phyloP scores from a whole-genome alignment of 2,888 invertebrate species.

The Drosophila mimetica region DNA sequence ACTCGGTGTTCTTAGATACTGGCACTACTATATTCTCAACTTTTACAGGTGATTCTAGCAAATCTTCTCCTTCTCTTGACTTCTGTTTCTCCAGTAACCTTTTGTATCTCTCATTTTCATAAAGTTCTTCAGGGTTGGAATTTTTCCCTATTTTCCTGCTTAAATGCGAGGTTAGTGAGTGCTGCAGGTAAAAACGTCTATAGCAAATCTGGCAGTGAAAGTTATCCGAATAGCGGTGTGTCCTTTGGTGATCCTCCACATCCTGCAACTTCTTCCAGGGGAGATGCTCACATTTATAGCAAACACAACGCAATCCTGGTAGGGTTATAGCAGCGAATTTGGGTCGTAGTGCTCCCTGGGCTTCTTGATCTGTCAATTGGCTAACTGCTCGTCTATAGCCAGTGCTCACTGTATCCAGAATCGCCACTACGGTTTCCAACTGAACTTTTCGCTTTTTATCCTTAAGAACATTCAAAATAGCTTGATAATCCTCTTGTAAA shows the following conservation, averaged over 20 bases:
- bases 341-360: conserved; percentile 33
- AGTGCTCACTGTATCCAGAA: conserved; percentile 47
- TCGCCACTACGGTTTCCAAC: conserved; percentile 11
- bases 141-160: conserved; percentile 24
- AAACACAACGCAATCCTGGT: conserved; percentile 39
- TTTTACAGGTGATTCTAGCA: no score
- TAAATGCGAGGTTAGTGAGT: conserved; percentile 34
- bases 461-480: conserved; percentile 6
- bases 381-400: conserved; percentile 45
- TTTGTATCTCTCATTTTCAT: conserved; percentile 8
- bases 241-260: conserved; percentile 37
- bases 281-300: conserved; percentile 28
- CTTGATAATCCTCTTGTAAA: conserved; percentile 33
- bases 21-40: conserved; percentile 17
- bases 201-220: conserved; percentile 48
- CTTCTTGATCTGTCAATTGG: background rate
- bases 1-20: background rate
- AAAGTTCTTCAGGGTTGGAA: conserved; percentile 19
- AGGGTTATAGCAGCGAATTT: background rate
- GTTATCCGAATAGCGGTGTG: conserved; percentile 38
- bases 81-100: background rate
- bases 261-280: conserved; percentile 40
- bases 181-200: conserved; percentile 47
- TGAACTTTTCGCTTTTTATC: background rate
- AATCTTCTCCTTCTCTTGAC: conserved; percentile 1